These are phyloP conservation scores for Watsonalla cultraria DNA, from an alignment of 2,888 invertebrate species.

Conservation along the genomic window DNA sequence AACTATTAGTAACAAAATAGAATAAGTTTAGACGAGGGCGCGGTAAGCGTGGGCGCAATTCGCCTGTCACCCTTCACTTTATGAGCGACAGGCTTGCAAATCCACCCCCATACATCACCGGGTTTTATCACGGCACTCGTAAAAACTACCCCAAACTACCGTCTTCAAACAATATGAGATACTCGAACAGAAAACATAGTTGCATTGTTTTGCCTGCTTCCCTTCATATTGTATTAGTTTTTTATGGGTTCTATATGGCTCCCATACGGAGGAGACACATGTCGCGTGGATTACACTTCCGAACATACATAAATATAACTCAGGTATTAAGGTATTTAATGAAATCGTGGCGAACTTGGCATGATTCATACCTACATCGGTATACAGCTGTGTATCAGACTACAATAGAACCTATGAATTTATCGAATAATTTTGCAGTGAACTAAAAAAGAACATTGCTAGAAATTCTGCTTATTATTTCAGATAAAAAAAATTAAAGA, in stretches of 20 bases:
- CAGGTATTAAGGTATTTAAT: not conserved
- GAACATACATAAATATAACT: not conserved
- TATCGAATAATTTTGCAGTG: too few relatives aligned
- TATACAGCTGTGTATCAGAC: too few relatives aligned
- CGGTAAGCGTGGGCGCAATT: conserved; percentile 9
- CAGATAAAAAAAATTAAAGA: too few relatives aligned
- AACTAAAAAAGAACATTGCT: too few relatives aligned
- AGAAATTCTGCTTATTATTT: too few relatives aligned
- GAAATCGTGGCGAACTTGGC: too few relatives aligned
- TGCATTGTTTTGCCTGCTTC: conserved; percentile 2
- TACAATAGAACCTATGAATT: too few relatives aligned
- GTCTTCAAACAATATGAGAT: conserved; percentile 7
- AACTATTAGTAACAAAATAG: too few relatives aligned
- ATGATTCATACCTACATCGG: too few relatives aligned
- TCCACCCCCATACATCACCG: conserved; percentile 13
- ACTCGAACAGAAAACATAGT: conserved; percentile 1
- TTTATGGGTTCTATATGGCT: not conserved
- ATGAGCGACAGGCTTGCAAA: conserved; percentile 16
- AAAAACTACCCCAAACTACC: conserved; percentile 4
- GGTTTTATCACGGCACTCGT: conserved; percentile 12
- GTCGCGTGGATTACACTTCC: not conserved
- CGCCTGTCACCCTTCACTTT: conserved; percentile 22
- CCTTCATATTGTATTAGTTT: not conserved
- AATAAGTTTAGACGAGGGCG: too few relatives aligned
- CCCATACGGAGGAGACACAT: not conserved